A percentile compares a stretch with the other conserved stretches of the same genome.
Evolutionary conservation across 2,888 invertebrate genomes (phyloP).

Genomic region (Diadegma fenestrale): DNA sequence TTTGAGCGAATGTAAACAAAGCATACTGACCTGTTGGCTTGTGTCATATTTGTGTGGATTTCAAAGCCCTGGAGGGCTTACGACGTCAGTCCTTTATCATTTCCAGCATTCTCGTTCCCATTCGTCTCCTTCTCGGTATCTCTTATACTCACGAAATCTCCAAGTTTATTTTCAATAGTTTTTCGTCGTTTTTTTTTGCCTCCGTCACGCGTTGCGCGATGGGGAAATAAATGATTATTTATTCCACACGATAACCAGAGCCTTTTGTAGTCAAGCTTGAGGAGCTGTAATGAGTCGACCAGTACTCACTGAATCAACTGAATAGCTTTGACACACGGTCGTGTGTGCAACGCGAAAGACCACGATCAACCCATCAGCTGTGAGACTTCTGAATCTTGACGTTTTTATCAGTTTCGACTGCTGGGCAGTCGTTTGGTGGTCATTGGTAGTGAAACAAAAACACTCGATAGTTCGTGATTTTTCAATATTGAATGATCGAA

Average conservation of each 20-base stretch:
- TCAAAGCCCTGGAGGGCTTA: constrained; percentile 55
- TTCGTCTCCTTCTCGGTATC: background rate
- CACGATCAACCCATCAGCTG: no score
- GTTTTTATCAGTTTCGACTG: no score
- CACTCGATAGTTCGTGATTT: no score
- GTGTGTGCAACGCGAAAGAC: background rate
- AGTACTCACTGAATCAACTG: constrained; percentile 48
- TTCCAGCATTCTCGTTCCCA: constrained; percentile 54
- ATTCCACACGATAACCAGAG: constrained; percentile 18
- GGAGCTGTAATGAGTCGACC: constrained; percentile 29
- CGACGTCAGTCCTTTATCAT: constrained; percentile 56
- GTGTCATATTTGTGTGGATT: constrained; percentile 77
- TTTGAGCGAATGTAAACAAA: constrained; percentile 70
- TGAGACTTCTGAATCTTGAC: no score
- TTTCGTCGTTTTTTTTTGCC: background rate
- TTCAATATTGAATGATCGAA: no score
- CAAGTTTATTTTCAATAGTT: constrained; percentile 6
- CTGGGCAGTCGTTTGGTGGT: no score
- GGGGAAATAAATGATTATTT: constrained; percentile 8
- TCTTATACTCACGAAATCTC: background rate
- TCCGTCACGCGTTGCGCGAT: constrained; percentile 15
- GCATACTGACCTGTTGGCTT: constrained; percentile 81
- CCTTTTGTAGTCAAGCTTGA: constrained; percentile 42
- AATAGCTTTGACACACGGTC: constrained; percentile 5
- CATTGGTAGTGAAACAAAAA: no score